Evolutionary conservation across 1,140 invertebrate species (phyloP), one percentile per base, ranked within the genome.

Genomic region (Glomeris maerens): DNA sequence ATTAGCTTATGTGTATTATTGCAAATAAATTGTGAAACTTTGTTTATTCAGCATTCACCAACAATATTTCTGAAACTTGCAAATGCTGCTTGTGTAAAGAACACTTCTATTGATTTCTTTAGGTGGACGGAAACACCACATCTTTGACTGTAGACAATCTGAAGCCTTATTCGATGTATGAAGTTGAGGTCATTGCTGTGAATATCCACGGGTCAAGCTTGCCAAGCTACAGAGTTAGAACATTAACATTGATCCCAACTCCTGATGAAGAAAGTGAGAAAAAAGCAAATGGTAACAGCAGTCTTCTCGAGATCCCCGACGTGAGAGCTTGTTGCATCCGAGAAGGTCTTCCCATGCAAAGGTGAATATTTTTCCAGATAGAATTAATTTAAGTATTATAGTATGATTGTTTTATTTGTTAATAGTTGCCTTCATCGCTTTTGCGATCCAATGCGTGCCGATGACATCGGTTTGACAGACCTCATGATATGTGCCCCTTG

Each of bases 401-500:
- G 21, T 41, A 5, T 21, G 13, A 48, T 26, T 42, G 10, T 50
- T 26, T 47, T 27, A 5, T 57, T 47, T 31, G 44, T 53, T 54
- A 51, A 47, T 64, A 67, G 72, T 27, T 89, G 84, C 61, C 62
- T 86, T 1, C 76, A 80, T 52, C 83, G 80, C 56, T 70, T 89
- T 47, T 88, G 84, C 58, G 82, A 86, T 63, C 81, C 83, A 1
- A 72, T 74, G 22, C 72, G 77, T 50, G 69, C 75, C 1, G 72
- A 74, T 45, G 64, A 71, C 26, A 72, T 75, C 1, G 75, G 74
- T 52, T 69, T 81, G 27, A 73, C 75, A 51, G 83, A 87, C 63
- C 68, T 86, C 56, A 85, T 88, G 78, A 84, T 86, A 26, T 88
- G 84, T 64, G 84, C 84, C 0, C 82, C 84, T 0, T 86, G 81